These are phyloP conservation scores for Lagothrix lagotricha DNA, from an alignment of 2,797 vertebrate species.

Conservation along the genomic window DNA sequence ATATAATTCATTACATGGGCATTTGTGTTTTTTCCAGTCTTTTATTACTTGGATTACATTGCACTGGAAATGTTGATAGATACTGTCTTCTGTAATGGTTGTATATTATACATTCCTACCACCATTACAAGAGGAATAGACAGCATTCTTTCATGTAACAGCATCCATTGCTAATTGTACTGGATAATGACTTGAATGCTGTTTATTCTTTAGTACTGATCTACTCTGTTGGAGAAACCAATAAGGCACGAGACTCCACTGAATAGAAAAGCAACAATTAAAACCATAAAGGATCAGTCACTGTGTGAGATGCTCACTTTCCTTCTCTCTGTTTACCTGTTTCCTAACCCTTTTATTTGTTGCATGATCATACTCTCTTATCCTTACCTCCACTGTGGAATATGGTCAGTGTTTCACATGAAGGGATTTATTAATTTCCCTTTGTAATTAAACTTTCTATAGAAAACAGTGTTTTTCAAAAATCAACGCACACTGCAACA, in stretches of 20 bases:
- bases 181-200: background rate
- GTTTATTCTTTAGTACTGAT: background rate
- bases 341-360: background rate
- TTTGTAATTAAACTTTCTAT: background rate
- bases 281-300: background rate
- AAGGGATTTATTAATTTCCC: background rate
- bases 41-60: background rate
- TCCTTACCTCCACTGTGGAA: background rate
- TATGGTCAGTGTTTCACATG: background rate
- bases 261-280: background rate
- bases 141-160: background rate
- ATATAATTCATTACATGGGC: background rate
- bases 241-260: background rate
- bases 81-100: background rate
- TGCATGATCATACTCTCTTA: background rate
- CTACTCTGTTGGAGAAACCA: background rate
- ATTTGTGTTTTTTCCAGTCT: background rate
- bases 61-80: background rate
- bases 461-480: background rate
- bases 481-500: background rate
- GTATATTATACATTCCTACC: background rate
- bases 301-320: background rate
- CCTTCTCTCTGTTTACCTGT: background rate
- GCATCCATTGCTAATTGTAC: background rate
- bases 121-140: background rate